Evolutionary conservation across 2,888 invertebrate species (phyloP).

Genomic region (Ryuthela nishihirai): DNA sequence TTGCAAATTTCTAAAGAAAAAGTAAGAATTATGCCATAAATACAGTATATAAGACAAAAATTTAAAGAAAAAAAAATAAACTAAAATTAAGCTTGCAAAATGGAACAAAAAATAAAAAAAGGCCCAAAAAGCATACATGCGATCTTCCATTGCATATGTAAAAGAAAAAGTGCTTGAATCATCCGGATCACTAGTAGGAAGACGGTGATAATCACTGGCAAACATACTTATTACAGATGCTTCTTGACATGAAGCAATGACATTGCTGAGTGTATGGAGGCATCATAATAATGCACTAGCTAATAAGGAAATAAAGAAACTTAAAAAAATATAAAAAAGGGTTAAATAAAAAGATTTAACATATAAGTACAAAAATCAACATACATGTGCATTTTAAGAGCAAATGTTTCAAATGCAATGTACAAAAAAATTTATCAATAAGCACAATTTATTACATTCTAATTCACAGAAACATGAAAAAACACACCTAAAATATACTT

Average conservation of each 20-base stretch:
- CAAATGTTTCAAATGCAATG: not conserved
- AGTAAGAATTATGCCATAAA: not conserved
- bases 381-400: not conserved
- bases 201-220: slow-evolving; percentile 16
- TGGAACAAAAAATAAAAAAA: not conserved
- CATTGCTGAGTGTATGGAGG: no score
- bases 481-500: not conserved
- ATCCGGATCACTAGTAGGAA: slow-evolving; percentile 13
- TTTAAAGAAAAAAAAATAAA: slow-evolving; percentile 4
- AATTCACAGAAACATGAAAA: not conserved
- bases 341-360: not conserved
- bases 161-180: not conserved
- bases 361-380: not conserved
- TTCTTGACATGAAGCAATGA: no score
- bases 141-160: slow-evolving; percentile 21
- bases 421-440: not conserved
- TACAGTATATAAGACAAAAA: not conserved
- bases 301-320: not conserved
- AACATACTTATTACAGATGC: slow-evolving; percentile 8
- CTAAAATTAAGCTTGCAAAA: not conserved
- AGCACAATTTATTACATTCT: no score
- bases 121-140: slow-evolving; percentile 30
- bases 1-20: not conserved
- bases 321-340: slow-evolving; percentile 6
- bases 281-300: no score